Conservation (phyloP, 2,888 invertebrate genomes). For the Oligia latruncula region DNA sequence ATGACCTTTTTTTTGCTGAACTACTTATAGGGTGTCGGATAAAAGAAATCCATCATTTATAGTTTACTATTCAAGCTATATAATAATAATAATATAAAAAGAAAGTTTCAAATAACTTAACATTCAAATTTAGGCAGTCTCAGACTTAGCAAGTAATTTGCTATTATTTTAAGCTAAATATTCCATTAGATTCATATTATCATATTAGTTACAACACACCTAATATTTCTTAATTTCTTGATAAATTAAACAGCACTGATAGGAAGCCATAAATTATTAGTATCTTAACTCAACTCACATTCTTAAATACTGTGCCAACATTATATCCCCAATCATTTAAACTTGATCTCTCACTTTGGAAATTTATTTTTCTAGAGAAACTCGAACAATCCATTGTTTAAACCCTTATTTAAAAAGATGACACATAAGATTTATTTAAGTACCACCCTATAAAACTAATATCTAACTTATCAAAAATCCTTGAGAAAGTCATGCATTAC, state of each 20-base stretch:
- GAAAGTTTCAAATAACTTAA: not conserved
- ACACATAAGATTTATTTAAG: not conserved
- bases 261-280: constrained; percentile 14
- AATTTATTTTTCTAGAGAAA: not conserved
- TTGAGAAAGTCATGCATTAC: not conserved
- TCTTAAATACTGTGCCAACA: not conserved
- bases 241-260: constrained; percentile 9
- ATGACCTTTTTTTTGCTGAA: too few species aligned
- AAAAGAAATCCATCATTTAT: not conserved
- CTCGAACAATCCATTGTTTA: not conserved
- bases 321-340: not conserved
- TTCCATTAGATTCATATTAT: not conserved
- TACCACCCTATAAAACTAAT: not conserved
- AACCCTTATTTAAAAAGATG: not conserved
- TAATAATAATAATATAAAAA: too few species aligned
- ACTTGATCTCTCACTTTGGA: not conserved
- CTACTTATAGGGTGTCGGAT: not conserved
- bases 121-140: not conserved
- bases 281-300: constrained; percentile 8
- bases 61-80: not conserved
- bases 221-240: constrained; percentile 7
- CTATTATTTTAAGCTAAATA: constrained; percentile 2
- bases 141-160: not conserved
- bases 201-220: not conserved
- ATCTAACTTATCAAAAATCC: not conserved